phyloP scores from a whole-genome alignment of 2,797 vertebrate genomes.

The Falco berigora region DNA sequence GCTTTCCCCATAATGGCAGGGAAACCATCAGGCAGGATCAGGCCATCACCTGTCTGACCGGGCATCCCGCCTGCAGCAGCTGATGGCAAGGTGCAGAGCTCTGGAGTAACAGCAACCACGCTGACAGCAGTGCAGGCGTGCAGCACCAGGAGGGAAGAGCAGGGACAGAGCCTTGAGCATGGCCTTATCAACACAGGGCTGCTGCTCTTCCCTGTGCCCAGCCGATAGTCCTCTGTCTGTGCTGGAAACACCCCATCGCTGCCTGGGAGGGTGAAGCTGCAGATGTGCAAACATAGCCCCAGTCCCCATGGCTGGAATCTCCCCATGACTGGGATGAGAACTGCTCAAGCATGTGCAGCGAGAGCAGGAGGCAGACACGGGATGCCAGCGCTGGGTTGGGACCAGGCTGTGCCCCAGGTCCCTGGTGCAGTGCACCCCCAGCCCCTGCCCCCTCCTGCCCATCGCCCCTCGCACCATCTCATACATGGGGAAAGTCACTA shows the following conservation, averaged over 20 bases:
- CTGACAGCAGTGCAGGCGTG: not conserved
- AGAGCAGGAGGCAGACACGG: not conserved
- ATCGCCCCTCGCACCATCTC: not conserved
- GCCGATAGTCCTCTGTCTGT: not conserved
- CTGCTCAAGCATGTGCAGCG: not conserved
- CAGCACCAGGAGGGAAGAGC: not conserved
- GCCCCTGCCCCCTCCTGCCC: not conserved
- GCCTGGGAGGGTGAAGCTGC: not conserved
- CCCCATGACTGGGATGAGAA: not conserved
- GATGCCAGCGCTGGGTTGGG: not conserved
- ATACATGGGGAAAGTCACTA: not conserved
- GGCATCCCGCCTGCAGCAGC: not conserved
- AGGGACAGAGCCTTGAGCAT: not conserved
- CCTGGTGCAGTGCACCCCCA: not conserved
- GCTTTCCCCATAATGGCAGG: not conserved
- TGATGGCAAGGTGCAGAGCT: not conserved
- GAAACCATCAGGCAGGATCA: not conserved
- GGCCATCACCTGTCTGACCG: not conserved
- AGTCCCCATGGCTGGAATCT: not conserved
- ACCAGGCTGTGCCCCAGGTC: rapidly evolving
- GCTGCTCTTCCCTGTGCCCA: not conserved
- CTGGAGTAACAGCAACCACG: rapidly evolving
- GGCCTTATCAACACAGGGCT: not conserved
- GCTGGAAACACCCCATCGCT: rapidly evolving
- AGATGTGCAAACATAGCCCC: not conserved